Evolutionary conservation across 2,797 vertebrate genomes (phyloP).

Genomic region (Pseudochromis fuscus): DNA sequence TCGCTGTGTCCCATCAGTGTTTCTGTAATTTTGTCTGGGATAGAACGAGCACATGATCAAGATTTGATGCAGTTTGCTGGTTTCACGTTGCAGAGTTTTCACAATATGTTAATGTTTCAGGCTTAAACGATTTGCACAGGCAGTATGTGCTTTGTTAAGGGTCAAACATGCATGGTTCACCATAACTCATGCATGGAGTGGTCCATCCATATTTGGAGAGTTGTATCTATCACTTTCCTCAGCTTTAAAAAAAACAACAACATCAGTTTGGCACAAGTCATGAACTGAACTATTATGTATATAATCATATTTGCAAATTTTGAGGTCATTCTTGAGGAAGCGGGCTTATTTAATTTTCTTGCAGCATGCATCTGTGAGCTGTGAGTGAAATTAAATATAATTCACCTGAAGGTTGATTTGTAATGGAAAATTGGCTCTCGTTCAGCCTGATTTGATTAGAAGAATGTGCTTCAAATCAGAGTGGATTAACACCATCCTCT

Average conservation of each 20-base stretch:
- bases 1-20: slow-evolving; percentile 36
- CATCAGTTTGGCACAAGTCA: slow-evolving; percentile 22
- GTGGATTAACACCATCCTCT: slow-evolving; percentile 61
- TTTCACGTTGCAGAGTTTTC: slow-evolving; percentile 46
- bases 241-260: neutral
- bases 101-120: slow-evolving; percentile 23
- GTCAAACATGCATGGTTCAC: slow-evolving; percentile 6
- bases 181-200: slow-evolving; percentile 25
- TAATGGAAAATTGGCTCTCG: slow-evolving; percentile 70
- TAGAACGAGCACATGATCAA: slow-evolving; percentile 59
- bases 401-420: slow-evolving; percentile 66
- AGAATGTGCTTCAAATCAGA: slow-evolving; percentile 70
- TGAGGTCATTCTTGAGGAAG: slow-evolving; percentile 28
- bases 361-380: slow-evolving; percentile 31
- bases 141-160: slow-evolving; percentile 30
- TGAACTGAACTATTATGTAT: slow-evolving; percentile 7
- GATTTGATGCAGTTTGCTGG: slow-evolving; percentile 61
- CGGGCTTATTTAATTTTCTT: slow-evolving; percentile 22
- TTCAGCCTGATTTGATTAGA: slow-evolving; percentile 66
- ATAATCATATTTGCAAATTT: slow-evolving; percentile 31
- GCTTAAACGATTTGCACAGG: slow-evolving; percentile 22
- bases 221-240: slow-evolving; percentile 17
- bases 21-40: slow-evolving; percentile 31
- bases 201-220: slow-evolving; percentile 9
- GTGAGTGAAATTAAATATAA: slow-evolving; percentile 47